These are phyloP conservation scores for Coilia nasus DNA, from an alignment of 2,797 vertebrate genomes.

Conservation along the genomic window DNA sequence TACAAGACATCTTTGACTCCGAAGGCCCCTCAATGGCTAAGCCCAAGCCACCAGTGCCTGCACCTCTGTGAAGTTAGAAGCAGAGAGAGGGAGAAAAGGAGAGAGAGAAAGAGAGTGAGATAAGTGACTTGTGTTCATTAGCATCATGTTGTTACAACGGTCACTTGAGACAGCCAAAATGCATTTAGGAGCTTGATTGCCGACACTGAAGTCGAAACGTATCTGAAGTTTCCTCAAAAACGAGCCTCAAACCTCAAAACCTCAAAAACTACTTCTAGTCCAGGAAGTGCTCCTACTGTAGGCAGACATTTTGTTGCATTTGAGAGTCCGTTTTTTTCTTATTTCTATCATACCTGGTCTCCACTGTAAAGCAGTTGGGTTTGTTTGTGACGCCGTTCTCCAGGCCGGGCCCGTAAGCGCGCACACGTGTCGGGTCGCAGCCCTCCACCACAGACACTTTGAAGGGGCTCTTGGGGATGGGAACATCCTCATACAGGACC, in stretches of 20 bases:
- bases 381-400: slow-evolving; percentile 90
- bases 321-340: not conserved
- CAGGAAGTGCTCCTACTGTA: no score
- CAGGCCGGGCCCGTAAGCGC: slow-evolving; percentile 90
- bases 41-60: slow-evolving; percentile 92
- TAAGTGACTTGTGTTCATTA: not conserved
- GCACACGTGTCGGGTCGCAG: slow-evolving; percentile 90
- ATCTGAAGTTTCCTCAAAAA: no score
- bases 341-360: slow-evolving; percentile 83
- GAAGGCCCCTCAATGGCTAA: slow-evolving; percentile 95
- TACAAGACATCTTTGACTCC: slow-evolving; percentile 96
- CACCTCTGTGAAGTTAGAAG: slow-evolving; percentile 76
- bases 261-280: no score
- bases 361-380: slow-evolving; percentile 93
- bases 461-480: slow-evolving; percentile 92
- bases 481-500: slow-evolving; percentile 86
- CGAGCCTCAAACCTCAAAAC: no score
- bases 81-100: not conserved
- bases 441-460: slow-evolving; percentile 90
- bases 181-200: not conserved
- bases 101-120: not conserved
- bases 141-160: not conserved
- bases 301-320: no score
- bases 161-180: not conserved
- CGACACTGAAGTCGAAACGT: no score